Conservation (phyloP, 1,140 invertebrate species). For the Mizuhopecten yessoensis region DNA sequence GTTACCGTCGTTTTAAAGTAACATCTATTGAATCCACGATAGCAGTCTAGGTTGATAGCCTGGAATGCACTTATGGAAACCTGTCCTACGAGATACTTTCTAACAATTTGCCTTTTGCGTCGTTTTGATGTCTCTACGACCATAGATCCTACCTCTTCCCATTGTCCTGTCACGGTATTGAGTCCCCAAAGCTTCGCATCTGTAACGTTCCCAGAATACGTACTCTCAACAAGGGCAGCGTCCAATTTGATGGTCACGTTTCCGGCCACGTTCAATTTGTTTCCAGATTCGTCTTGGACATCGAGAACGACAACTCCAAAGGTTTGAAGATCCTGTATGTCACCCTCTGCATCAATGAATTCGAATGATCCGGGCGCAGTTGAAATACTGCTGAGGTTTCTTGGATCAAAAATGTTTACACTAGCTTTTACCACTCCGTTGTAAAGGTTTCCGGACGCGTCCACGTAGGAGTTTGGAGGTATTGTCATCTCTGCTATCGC, state of each 20-base stretch:
- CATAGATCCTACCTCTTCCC: not conserved
- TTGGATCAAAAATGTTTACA: not conserved
- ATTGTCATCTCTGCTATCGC: not conserved
- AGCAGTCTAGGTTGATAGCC: not conserved
- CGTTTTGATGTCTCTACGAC: not conserved
- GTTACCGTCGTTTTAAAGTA: not conserved
- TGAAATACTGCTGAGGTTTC: constrained; percentile 9
- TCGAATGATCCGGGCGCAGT: not conserved
- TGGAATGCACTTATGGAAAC: not conserved
- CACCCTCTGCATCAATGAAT: not conserved
- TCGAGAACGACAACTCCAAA: not conserved
- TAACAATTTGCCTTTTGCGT: not conserved
- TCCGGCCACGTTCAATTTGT: not conserved
- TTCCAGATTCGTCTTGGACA: not conserved
- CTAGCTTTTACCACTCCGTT: not conserved
- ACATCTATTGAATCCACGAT: not conserved
- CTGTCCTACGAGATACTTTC: not conserved
- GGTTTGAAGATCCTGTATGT: not conserved
- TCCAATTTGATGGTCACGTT: not conserved
- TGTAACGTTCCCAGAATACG: not conserved
- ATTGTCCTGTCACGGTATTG: not conserved
- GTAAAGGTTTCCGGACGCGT: not conserved
- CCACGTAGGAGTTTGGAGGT: not conserved
- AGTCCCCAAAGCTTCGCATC: not conserved
- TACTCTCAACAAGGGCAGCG: not conserved